Evolutionary conservation across 2,113 vertebrate genomes (phyloP), one percentile per base, ranked within the genome.

Genomic region (Datnioides undecimradiatus): DNA sequence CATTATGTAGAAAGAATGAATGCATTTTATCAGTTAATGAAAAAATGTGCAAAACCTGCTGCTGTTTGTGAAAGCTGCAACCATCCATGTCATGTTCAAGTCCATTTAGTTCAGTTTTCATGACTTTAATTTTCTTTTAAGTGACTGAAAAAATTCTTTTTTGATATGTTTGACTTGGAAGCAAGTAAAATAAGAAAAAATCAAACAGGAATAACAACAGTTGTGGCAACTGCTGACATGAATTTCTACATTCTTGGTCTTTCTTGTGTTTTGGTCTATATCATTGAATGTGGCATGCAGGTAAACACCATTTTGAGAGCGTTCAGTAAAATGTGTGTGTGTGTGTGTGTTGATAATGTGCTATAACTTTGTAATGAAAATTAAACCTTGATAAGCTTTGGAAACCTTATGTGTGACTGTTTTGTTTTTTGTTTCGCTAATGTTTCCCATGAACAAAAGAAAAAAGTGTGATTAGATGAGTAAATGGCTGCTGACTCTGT

Each of bases 361-460:
- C 52, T 65, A n/a, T 16, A 76, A 57, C 69, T 92, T 93, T 91
- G 58, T 89, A 84, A 90, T 67, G 45, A 75, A 87, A 89, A 88
- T 85, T 70, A 86, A 87, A 87, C 5, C 40, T 68, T 43, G 34
- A 75, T 29, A 55, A 62, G 73, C 41, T 71, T 80, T 65, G 49
- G 34, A 55, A 80, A 81, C 62, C 54, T 1, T 51, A 6, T 33
- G 27, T 51, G 59, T 27, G 12, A 48, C 27, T 1, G 2, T 8
- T 64, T 38, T 63, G 41, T 74, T 2, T 8, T 51, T 29, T 27
- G 3, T 33, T 23, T 40, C 38, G n/a, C n/a, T n/a, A n/a, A n/a
- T n/a, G n/a, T n/a, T n/a, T n/a, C n/a, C n/a, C n/a, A n/a, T n/a
- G n/a, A n/a, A n/a, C n/a, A n/a, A n/a, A n/a, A n/a, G n/a, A n/a